Conservation (phyloP, 2,113 vertebrate genomes). For the Apteryx mantelli region DNA sequence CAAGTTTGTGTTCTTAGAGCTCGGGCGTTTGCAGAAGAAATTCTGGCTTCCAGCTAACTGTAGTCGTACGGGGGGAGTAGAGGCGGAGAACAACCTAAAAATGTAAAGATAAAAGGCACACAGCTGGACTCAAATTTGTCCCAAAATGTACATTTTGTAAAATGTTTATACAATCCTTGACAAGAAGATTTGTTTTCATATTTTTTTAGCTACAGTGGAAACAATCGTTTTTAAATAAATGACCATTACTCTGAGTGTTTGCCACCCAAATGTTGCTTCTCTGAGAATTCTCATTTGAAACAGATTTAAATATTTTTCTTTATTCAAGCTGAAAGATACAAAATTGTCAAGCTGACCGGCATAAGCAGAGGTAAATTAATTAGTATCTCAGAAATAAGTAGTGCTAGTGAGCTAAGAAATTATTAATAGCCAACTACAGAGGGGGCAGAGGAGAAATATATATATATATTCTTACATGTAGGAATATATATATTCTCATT, state of each 20-base stretch:
- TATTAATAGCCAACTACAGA: background rate
- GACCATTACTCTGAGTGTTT: slow-evolving; percentile 36
- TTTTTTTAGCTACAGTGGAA: slow-evolving; percentile 38
- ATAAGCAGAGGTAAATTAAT: slow-evolving; percentile 24
- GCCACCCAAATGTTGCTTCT: slow-evolving; percentile 40
- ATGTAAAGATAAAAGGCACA: slow-evolving; percentile 8
- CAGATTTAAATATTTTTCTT: slow-evolving; percentile 44
- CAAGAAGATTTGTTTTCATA: slow-evolving; percentile 38
- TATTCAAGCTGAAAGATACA: background rate
- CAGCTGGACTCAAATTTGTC: slow-evolving; percentile 44
- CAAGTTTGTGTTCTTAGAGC: slow-evolving; percentile 66
- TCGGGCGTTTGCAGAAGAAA: slow-evolving; percentile 48
- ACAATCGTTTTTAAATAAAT: slow-evolving; percentile 62
- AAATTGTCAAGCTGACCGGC: background rate
- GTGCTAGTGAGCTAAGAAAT: background rate
- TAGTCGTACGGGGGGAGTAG: background rate
- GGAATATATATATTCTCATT: background rate
- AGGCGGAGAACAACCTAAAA: slow-evolving; percentile 17
- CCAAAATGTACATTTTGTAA: slow-evolving; percentile 53
- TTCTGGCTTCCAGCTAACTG: slow-evolving; percentile 40
- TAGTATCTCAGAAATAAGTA: background rate
- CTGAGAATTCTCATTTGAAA: slow-evolving; percentile 42
- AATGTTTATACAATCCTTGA: slow-evolving; percentile 26
- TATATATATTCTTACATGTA: background rate
- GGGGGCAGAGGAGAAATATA: background rate